These are phyloP conservation scores for Anorthoa munda DNA, from an alignment of 2,888 invertebrate species.

Conservation along the genomic window DNA sequence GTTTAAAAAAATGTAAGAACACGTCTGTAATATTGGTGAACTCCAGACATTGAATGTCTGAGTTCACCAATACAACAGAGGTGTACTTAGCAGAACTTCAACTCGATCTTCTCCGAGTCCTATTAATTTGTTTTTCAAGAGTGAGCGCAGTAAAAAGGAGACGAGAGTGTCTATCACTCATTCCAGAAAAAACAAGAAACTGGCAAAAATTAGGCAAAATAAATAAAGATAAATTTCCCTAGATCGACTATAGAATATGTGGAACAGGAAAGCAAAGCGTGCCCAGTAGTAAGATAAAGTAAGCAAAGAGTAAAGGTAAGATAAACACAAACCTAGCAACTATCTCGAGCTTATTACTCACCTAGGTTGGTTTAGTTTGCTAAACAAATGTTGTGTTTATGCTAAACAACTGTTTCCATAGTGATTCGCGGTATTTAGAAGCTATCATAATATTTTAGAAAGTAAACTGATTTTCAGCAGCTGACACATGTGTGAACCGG, in stretches of 20 bases:
- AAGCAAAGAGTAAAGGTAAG: slow-evolving; percentile 29
- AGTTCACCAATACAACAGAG: too few species aligned
- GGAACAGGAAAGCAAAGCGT: slow-evolving; percentile 35
- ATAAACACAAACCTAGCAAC: slow-evolving; percentile 49
- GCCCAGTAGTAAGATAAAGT: slow-evolving; percentile 25
- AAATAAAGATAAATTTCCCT: slow-evolving; percentile 41
- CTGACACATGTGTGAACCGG: background rate
- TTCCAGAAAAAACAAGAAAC: slow-evolving; percentile 22
- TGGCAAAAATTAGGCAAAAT: slow-evolving; percentile 16
- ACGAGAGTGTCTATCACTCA: slow-evolving; percentile 2
- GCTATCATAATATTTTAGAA: background rate
- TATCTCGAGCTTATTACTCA: slow-evolving; percentile 48
- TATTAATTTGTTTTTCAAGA: slow-evolving; percentile 1
- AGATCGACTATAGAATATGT: slow-evolving; percentile 42
- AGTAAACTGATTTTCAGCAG: background rate
- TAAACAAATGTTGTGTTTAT: slow-evolving; percentile 45
- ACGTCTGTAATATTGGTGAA: too few species aligned
- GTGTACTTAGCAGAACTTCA: background rate
- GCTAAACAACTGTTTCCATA: slow-evolving; percentile 24
- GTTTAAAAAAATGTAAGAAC: background rate
- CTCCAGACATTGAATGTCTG: too few species aligned
- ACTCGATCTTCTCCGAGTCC: background rate
- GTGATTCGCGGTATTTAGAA: slow-evolving; percentile 16
- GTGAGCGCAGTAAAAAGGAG: background rate
- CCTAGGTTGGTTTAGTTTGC: slow-evolving; percentile 23